Percentiles rank a stretch among this genome's conserved stretches.
These are phyloP conservation scores for Alethe castanea DNA, from an alignment of 2,113 vertebrate species.

Conservation along the genomic window DNA sequence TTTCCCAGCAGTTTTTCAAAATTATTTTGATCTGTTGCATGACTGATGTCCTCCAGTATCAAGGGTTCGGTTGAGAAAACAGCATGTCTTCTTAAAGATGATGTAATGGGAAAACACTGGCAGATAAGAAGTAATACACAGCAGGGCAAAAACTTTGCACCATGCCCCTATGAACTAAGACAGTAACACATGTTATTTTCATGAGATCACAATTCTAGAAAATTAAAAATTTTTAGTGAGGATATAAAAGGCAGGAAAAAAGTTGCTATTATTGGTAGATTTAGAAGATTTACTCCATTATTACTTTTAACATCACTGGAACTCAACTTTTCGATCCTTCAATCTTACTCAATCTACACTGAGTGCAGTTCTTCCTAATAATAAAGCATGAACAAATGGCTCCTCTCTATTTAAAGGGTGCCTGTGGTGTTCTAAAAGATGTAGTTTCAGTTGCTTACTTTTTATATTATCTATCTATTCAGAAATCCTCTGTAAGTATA, in stretches of 20 bases:
- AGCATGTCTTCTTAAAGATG: neutral
- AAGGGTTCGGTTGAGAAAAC: neutral
- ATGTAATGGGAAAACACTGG: neutral
- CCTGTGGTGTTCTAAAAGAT: neutral
- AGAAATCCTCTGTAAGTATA: neutral
- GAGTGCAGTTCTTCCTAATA: neutral
- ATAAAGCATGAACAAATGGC: neutral
- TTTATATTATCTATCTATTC: neutral
- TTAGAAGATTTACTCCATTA: neutral
- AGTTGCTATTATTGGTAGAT: neutral
- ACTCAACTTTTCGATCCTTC: neutral
- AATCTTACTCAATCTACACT: neutral
- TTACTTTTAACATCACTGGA: neutral
- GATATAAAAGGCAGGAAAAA: neutral
- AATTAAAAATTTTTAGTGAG: neutral
- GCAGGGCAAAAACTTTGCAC: neutral
- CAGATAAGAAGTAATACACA: neutral
- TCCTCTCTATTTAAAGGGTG: neutral
- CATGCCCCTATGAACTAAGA: neutral
- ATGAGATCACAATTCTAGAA: neutral
- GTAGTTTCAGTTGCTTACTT: neutral
- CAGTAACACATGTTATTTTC: neutral
- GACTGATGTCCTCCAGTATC: neutral
- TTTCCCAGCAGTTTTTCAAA: neutral
- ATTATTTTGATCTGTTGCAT: neutral